These are phyloP conservation scores for Semicossyphus pulcher DNA, from an alignment of 2,113 vertebrate species.

Conservation along the genomic window DNA sequence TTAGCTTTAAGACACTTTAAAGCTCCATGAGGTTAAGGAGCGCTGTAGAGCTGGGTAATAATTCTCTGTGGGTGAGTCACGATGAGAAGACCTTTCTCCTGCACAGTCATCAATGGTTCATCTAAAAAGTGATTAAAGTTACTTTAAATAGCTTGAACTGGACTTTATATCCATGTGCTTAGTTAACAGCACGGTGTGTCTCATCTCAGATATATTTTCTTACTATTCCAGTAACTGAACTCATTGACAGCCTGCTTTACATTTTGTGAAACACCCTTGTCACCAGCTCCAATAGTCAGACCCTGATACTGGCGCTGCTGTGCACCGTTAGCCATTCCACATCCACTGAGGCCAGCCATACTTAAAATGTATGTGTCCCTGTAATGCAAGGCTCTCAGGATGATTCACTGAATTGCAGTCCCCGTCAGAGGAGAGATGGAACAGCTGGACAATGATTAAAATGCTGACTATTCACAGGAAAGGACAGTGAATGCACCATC, in stretches of 20 bases:
- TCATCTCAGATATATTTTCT: too few relatives aligned
- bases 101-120: neutral
- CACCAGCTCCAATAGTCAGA: slow-evolving; percentile 21
- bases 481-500: slow-evolving; percentile 60
- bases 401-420: slow-evolving; percentile 38
- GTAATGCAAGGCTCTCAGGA: slow-evolving; percentile 52
- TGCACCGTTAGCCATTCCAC: slow-evolving; percentile 1
- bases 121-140: neutral
- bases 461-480: slow-evolving; percentile 54
- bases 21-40: too few relatives aligned
- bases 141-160: neutral
- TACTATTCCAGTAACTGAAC: too few relatives aligned
- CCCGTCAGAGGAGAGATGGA: slow-evolving; percentile 49
- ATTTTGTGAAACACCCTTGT: slow-evolving; percentile 35
- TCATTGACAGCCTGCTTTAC: slow-evolving; percentile 2
- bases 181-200: neutral
- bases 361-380: slow-evolving; percentile 40
- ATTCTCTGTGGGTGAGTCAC: neutral
- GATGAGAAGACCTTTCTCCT: neutral
- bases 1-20: too few relatives aligned
- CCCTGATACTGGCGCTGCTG: neutral
- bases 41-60: neutral
- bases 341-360: slow-evolving; percentile 26
- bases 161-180: slow-evolving; percentile 1
- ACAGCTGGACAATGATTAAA: slow-evolving; percentile 66